These are phyloP conservation scores for Cheilosia soror DNA, from an alignment of 2,888 invertebrate genomes.

Conservation along the genomic window DNA sequence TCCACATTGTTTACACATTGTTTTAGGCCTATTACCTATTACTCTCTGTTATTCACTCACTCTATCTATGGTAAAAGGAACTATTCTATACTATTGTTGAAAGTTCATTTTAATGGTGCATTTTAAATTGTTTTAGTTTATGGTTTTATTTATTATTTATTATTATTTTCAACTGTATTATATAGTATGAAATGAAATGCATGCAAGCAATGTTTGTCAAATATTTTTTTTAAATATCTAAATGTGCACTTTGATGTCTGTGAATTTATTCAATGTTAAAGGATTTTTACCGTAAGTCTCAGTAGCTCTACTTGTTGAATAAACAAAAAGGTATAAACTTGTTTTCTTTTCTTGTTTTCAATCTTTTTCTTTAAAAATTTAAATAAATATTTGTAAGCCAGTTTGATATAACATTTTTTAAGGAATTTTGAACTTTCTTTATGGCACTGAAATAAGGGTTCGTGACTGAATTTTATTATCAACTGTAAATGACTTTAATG, in stretches of 20 bases:
- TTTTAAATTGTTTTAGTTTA: conserved; percentile 8
- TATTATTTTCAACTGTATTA: conserved; percentile 1
- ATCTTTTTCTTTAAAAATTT: not conserved
- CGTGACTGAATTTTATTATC: too few relatives aligned
- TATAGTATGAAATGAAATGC: not conserved
- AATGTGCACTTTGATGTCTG: conserved; percentile 63
- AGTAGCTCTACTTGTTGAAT: conserved; percentile 39
- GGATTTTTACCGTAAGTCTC: conserved; percentile 68
- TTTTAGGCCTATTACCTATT: not conserved
- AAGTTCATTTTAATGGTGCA: conserved; percentile 20
- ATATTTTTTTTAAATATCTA: conserved; percentile 53
- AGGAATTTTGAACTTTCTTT: not conserved
- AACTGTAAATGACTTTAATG: too few relatives aligned
- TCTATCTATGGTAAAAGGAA: conserved; percentile 15
- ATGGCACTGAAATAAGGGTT: too few relatives aligned
- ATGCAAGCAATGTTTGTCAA: conserved; percentile 28
- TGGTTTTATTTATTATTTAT: conserved; percentile 3
- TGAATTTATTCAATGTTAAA: conserved; percentile 69
- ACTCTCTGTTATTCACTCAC: conserved; percentile 6
- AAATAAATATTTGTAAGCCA: conserved; percentile 13
- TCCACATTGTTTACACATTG: conserved; percentile 22
- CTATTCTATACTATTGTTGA: conserved; percentile 13
- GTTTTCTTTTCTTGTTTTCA: conserved; percentile 1
- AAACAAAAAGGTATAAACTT: conserved; percentile 34
- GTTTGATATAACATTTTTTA: not conserved